These are phyloP conservation scores for Drosophila anomelani DNA, from an alignment of 2,888 invertebrate species.

Conservation along the genomic window DNA sequence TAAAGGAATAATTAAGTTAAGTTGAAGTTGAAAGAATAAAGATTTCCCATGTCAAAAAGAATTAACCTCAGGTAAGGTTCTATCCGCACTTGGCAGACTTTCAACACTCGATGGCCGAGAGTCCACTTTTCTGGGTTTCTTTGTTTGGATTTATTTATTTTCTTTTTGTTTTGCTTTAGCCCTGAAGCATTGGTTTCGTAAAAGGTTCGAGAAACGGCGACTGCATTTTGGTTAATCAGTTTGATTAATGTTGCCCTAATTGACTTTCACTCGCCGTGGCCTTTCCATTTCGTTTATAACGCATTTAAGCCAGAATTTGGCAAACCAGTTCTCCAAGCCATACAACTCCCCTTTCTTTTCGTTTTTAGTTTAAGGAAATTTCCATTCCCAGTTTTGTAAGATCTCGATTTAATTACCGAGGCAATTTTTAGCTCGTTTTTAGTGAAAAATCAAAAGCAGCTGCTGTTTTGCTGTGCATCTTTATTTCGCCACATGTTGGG, in stretches of 20 bases:
- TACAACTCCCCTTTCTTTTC: constrained; percentile 12
- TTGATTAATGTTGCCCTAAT: constrained; percentile 80
- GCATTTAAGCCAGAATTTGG: constrained; percentile 22
- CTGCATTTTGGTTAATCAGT: constrained; percentile 50
- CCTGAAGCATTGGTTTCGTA: neutral
- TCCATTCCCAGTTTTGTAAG: constrained; percentile 41
- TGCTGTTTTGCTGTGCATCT: constrained; percentile 48
- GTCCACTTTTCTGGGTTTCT: neutral
- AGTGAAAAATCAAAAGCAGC: constrained; percentile 69
- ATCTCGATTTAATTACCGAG: constrained; percentile 57
- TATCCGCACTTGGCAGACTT: constrained; percentile 21
- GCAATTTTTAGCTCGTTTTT: constrained; percentile 57
- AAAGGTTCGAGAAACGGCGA: constrained; percentile 23
- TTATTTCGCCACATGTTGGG: constrained; percentile 64
- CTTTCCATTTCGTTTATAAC: constrained; percentile 62
- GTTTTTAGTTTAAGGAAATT: constrained; percentile 33
- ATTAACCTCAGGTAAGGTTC: constrained; percentile 27
- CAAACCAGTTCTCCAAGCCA: constrained; percentile 18
- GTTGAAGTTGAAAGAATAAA: constrained; percentile 1
- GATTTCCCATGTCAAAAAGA: constrained; percentile 27
- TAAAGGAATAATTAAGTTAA: constrained; percentile 6
- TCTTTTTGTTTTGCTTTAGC: neutral
- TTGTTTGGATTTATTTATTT: constrained; percentile 3
- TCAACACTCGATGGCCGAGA: constrained; percentile 8
- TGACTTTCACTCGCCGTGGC: constrained; percentile 77